phyloP scores from a whole-genome alignment of 2,797 vertebrate species.

The Pseudomugil gertrudae region DNA sequence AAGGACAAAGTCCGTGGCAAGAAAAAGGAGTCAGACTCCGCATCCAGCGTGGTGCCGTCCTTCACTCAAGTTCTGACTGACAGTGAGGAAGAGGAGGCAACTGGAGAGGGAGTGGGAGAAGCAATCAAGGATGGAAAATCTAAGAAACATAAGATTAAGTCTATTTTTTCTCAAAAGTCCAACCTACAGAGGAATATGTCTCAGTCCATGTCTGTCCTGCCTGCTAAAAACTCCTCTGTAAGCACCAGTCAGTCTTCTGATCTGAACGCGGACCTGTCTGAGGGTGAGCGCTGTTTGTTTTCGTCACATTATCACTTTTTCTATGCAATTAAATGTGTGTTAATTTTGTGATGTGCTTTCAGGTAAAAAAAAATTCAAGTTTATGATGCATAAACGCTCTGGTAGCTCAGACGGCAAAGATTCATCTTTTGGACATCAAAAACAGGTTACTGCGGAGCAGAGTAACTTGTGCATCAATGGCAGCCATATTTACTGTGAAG shows the following conservation, averaged over 20 bases:
- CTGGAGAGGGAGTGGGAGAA: constrained; percentile 16
- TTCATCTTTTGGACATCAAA: constrained; percentile 54
- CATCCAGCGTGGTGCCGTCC: constrained; percentile 81
- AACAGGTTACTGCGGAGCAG: constrained; percentile 66
- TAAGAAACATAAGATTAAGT: constrained; percentile 90
- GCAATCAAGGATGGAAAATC: constrained; percentile 66
- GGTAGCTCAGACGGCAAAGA: constrained; percentile 84
- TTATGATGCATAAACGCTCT: constrained; percentile 86
- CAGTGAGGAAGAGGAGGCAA: constrained; percentile 89
- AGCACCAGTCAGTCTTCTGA: constrained; percentile 79
- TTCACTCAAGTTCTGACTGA: constrained; percentile 81
- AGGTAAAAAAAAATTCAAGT: constrained; percentile 86
- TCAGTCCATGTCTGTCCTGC: constrained; percentile 90
- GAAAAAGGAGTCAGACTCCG: constrained; percentile 84
- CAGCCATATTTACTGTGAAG: constrained; percentile 88
- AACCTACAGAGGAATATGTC: constrained; percentile 90
- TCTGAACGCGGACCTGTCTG: constrained; percentile 76
- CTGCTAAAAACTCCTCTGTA: constrained; percentile 73
- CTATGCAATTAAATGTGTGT: neutral
- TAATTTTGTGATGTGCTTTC: constrained; percentile 15
- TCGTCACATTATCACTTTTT: neutral
- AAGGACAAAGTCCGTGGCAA: constrained; percentile 94
- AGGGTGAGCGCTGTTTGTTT: constrained; percentile 64
- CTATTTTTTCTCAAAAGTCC: constrained; percentile 87
- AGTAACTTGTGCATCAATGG: constrained; percentile 93